A percentile compares a stretch with the other conserved stretches of the same genome.
Evolutionary conservation across 2,113 vertebrate species (phyloP).

Genomic region (Hiodon alosoides): DNA sequence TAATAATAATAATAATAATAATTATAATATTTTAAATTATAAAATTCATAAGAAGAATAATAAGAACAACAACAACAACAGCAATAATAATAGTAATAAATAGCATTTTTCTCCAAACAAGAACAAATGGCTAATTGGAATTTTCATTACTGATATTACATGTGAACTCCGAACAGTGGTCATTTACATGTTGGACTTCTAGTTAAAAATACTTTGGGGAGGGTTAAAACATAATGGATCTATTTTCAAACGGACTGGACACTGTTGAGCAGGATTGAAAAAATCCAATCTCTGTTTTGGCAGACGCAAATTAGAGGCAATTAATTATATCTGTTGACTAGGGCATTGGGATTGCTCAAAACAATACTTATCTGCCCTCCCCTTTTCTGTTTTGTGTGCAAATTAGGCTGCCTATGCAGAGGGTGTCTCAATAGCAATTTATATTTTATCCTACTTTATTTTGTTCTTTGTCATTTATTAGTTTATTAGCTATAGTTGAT

Average conservation of each 20-base stretch:
- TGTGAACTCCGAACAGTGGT: constrained; percentile 46
- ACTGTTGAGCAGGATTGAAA: constrained; percentile 53
- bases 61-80: too few species aligned
- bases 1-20: too few species aligned
- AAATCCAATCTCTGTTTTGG: constrained; percentile 60
- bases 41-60: too few species aligned
- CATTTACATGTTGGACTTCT: constrained; percentile 56
- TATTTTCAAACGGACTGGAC: constrained; percentile 49
- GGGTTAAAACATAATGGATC: constrained; percentile 57
- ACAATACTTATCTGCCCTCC: constrained; percentile 42
- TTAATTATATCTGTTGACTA: constrained; percentile 56
- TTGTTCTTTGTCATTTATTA: neutral
- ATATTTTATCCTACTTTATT: neutral
- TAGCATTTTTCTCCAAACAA: constrained; percentile 14
- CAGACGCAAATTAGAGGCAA: constrained; percentile 56
- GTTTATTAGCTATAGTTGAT: constrained; percentile 7
- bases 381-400: constrained; percentile 12
- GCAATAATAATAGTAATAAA: neutral
- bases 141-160: constrained; percentile 40
- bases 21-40: too few species aligned
- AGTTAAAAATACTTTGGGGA: constrained; percentile 44
- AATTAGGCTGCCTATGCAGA: constrained; percentile 4
- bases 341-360: constrained; percentile 53
- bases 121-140: constrained; percentile 39
- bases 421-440: neutral